Percentiles rank a stretch among this genome's conserved stretches.
These are phyloP conservation scores for Crotalus tigris DNA, from an alignment of 2,113 vertebrate genomes.

Conservation along the genomic window DNA sequence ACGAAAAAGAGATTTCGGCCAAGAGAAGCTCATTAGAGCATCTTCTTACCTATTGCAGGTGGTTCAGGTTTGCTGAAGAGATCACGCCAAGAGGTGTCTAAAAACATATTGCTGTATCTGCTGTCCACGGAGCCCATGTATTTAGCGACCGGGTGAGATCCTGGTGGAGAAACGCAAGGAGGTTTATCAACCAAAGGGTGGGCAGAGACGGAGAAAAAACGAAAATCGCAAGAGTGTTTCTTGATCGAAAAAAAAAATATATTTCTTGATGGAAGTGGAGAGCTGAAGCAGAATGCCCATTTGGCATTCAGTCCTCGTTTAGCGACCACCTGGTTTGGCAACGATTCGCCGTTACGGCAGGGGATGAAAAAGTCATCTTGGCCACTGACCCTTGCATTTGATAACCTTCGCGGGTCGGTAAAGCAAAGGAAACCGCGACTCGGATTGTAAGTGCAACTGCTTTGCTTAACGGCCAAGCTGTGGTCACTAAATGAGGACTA, in stretches of 20 bases:
- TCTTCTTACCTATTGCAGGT: conserved; percentile 72
- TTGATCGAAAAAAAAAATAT: too few species aligned
- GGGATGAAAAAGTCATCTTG: too few species aligned
- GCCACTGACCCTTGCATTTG: too few species aligned
- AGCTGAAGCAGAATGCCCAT: background rate
- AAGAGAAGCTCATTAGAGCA: background rate
- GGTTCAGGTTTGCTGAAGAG: conserved; percentile 82
- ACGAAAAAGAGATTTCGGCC: background rate
- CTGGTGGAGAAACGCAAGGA: conserved; percentile 55
- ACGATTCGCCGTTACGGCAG: too few species aligned
- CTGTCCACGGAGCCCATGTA: conserved; percentile 84
- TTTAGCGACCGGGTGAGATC: conserved; percentile 86
- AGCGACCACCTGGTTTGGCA: too few species aligned
- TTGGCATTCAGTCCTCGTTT: too few species aligned
- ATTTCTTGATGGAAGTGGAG: background rate
- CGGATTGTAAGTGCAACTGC: too few species aligned
- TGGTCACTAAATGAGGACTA: too few species aligned
- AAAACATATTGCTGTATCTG: conserved; percentile 81
- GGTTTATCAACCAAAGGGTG: background rate
- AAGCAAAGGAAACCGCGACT: too few species aligned
- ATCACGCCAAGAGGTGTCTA: conserved; percentile 83
- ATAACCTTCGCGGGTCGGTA: too few species aligned
- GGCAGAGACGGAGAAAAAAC: too few species aligned
- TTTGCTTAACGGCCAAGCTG: too few species aligned
- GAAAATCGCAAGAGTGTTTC: background rate